Evolutionary conservation across 2,888 invertebrate species (phyloP).

Genomic region (Trypoxylon attenuatum): DNA sequence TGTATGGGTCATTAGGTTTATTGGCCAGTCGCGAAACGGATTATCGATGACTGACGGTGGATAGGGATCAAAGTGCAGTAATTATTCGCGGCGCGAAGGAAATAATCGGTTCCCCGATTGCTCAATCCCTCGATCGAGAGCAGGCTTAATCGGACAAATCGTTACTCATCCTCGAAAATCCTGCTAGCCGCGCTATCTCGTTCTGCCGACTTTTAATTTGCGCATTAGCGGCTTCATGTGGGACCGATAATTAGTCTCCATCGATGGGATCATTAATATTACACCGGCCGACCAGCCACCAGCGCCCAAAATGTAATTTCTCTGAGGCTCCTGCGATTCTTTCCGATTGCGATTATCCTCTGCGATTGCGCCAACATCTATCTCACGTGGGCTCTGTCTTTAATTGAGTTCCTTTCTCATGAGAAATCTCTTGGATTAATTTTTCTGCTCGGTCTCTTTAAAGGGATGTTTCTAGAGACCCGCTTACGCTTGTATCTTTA

Average conservation of each 20-base stretch:
- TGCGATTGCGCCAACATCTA: too few species aligned
- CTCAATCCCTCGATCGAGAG: slow-evolving; percentile 54
- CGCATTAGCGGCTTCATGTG: slow-evolving; percentile 50
- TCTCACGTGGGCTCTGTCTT: too few species aligned
- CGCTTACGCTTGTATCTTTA: too few species aligned
- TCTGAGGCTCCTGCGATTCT: too few species aligned
- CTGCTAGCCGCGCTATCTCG: slow-evolving; percentile 10
- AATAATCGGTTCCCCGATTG: slow-evolving; percentile 63
- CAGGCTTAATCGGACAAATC: slow-evolving; percentile 58
- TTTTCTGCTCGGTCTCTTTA: too few species aligned
- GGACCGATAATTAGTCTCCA: slow-evolving; percentile 57
- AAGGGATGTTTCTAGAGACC: too few species aligned
- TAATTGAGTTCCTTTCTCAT: too few species aligned
- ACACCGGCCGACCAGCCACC: background rate
- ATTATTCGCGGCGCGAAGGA: slow-evolving; percentile 52
- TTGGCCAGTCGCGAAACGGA: slow-evolving; percentile 30
- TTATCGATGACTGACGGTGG: slow-evolving; percentile 55
- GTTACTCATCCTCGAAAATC: slow-evolving; percentile 55
- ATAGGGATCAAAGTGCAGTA: slow-evolving; percentile 55
- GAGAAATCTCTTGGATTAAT: too few species aligned
- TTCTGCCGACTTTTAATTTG: slow-evolving; percentile 56
- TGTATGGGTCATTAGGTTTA: slow-evolving; percentile 55
- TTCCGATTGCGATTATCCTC: too few species aligned
- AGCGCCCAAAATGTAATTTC: slow-evolving; percentile 29
- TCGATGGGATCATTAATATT: slow-evolving; percentile 62